A percentile compares a stretch with the other conserved stretches of the same genome.
These are phyloP conservation scores for Torymus aiolomorphi DNA, from an alignment of 2,888 invertebrate genomes.

Conservation along the genomic window DNA sequence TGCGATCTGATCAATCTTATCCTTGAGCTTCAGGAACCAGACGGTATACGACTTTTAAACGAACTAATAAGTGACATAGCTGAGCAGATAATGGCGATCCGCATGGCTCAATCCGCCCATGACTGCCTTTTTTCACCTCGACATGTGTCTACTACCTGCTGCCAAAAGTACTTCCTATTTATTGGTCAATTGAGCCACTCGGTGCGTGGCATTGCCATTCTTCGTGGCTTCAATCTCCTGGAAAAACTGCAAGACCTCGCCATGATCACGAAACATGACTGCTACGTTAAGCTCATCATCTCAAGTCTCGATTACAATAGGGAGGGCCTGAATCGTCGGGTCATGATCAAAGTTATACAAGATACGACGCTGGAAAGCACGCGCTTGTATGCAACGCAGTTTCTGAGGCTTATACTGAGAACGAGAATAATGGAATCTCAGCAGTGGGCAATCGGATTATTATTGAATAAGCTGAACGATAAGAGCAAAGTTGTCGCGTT, in stretches of 20 bases:
- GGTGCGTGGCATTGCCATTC: slow-evolving; percentile 81
- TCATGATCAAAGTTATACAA: slow-evolving; percentile 79
- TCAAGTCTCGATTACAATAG: slow-evolving; percentile 92
- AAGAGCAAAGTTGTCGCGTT: slow-evolving; percentile 87
- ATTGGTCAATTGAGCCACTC: slow-evolving; percentile 90
- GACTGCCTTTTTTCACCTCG: slow-evolving; percentile 93
- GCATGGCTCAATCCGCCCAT: slow-evolving; percentile 85
- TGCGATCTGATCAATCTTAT: slow-evolving; percentile 87
- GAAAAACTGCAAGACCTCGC: slow-evolving; percentile 84
- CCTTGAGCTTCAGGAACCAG: slow-evolving; percentile 82
- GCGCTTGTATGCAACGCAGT: slow-evolving; percentile 93
- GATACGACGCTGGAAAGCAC: slow-evolving; percentile 76
- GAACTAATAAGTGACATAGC: slow-evolving; percentile 89
- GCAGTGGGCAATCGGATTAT: slow-evolving; percentile 90
- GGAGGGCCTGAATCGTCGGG: slow-evolving; percentile 83
- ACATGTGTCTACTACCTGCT: slow-evolving; percentile 91
- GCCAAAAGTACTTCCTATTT: slow-evolving; percentile 96
- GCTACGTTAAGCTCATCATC: slow-evolving; percentile 94
- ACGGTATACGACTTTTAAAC: slow-evolving; percentile 83
- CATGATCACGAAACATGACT: slow-evolving; percentile 89
- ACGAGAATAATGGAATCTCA: slow-evolving; percentile 85
- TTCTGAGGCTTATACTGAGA: slow-evolving; percentile 90
- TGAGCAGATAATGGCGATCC: slow-evolving; percentile 84
- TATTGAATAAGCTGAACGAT: slow-evolving; percentile 91
- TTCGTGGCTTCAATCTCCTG: slow-evolving; percentile 78